Evolutionary conservation across 2,113 vertebrate species (phyloP).

Genomic region (Paramormyrops kingsleyae): DNA sequence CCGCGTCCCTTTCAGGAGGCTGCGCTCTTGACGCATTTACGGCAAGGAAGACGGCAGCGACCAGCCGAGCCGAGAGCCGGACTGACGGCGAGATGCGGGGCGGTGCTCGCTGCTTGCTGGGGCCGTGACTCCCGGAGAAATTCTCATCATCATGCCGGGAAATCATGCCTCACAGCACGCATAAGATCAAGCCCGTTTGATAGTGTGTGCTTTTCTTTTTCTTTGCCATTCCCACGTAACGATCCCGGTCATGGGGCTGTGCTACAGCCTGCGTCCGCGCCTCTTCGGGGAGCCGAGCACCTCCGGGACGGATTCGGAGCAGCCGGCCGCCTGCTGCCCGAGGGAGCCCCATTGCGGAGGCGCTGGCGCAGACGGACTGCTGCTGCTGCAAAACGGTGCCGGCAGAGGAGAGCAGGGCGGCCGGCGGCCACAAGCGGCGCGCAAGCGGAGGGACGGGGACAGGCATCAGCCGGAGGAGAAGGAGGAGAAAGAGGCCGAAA

Average conservation of each 20-base stretch:
- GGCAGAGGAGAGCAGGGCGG: constrained; percentile 29
- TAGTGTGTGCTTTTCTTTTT: not conserved
- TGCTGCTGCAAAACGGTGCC: constrained; percentile 36
- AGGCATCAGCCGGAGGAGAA: constrained; percentile 57
- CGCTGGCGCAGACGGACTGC: constrained; percentile 34
- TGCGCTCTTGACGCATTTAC: constrained; percentile 25
- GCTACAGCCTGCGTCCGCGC: constrained; percentile 69
- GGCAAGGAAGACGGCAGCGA: constrained; percentile 27
- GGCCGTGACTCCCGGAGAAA: constrained; percentile 35
- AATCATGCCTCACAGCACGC: constrained; percentile 7
- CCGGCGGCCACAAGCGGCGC: constrained; percentile 23
- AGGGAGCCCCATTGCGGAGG: constrained; percentile 18
- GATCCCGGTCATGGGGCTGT: constrained; percentile 60
- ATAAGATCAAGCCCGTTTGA: not conserved
- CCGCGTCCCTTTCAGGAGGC: not conserved
- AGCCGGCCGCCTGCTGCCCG: constrained; percentile 13
- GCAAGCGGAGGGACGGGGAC: constrained; percentile 45
- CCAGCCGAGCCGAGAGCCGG: constrained; percentile 21
- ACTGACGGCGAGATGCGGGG: constrained; percentile 45
- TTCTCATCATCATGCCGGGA: constrained; percentile 13
- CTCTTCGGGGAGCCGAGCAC: constrained; percentile 58
- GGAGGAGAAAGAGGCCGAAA: constrained; percentile 65
- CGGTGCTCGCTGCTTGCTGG: constrained; percentile 47
- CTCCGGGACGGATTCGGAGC: constrained; percentile 40
- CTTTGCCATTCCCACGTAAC: not conserved